Evolutionary conservation across 2,113 vertebrate genomes (phyloP).

Genomic region (Apteryx owenii): DNA sequence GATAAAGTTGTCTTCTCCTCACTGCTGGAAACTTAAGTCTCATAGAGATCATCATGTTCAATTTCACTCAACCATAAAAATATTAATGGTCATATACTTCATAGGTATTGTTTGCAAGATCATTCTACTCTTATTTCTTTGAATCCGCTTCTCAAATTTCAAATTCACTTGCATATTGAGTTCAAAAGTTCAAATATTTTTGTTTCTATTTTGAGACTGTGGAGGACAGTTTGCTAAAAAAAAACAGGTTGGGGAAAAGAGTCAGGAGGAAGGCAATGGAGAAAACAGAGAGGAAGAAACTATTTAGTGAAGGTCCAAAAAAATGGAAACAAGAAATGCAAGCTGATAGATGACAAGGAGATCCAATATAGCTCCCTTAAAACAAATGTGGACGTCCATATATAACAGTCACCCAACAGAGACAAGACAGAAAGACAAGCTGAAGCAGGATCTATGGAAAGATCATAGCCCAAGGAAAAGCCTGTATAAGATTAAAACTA

Average conservation of each 20-base stretch:
- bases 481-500: neutral
- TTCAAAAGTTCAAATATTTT: neutral
- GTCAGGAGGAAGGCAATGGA: neutral
- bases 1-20: no score
- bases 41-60: neutral
- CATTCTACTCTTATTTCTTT: neutral
- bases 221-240: neutral
- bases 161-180: neutral
- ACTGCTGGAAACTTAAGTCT: neutral
- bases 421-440: neutral
- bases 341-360: neutral
- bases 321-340: neutral
- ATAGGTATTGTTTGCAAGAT: neutral
- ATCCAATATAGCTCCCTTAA: neutral
- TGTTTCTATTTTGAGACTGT: neutral
- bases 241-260: neutral
- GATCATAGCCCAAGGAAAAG: neutral
- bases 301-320: no score
- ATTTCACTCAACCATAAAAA: neutral
- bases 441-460: neutral
- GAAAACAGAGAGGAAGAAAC: neutral
- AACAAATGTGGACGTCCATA: neutral
- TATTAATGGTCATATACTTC: neutral
- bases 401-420: neutral
- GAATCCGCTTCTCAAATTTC: neutral